phyloP scores from a whole-genome alignment of 2,797 vertebrate genomes.

The Nasua narica region DNA sequence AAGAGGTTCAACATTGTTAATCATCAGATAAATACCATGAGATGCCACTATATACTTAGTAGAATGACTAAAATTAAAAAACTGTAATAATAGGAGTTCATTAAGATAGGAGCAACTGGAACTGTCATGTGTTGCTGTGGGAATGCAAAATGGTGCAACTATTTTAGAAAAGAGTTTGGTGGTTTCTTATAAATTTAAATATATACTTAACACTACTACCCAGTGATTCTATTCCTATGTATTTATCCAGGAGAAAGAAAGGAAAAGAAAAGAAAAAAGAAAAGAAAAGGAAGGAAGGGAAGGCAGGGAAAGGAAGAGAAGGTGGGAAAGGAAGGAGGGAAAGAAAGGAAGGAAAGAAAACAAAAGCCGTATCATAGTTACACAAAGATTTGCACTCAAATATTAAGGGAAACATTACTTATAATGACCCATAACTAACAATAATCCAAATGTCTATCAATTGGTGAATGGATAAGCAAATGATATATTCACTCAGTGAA shows the following conservation, averaged over 20 bases:
- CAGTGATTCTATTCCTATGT: background rate
- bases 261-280: too few species aligned
- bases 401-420: background rate
- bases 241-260: background rate
- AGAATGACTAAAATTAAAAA: background rate
- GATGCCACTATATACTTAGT: background rate
- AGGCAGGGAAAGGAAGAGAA: too few species aligned
- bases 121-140: background rate
- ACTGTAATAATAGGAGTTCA: background rate
- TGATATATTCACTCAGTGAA: background rate
- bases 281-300: too few species aligned
- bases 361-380: background rate
- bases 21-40: background rate
- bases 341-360: background rate
- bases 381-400: background rate
- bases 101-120: background rate
- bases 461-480: background rate
- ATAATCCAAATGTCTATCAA: background rate
- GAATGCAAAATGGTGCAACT: background rate
- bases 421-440: background rate
- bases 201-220: background rate
- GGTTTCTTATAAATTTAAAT: background rate
- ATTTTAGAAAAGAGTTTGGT: background rate
- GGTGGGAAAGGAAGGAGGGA: too few species aligned
- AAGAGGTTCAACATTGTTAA: background rate